A percentile compares a stretch with the other conserved stretches of the same genome.
These are phyloP conservation scores for Caenorhabditis sp. DNA, from an alignment of 2,888 invertebrate species.

Conservation along the genomic window DNA sequence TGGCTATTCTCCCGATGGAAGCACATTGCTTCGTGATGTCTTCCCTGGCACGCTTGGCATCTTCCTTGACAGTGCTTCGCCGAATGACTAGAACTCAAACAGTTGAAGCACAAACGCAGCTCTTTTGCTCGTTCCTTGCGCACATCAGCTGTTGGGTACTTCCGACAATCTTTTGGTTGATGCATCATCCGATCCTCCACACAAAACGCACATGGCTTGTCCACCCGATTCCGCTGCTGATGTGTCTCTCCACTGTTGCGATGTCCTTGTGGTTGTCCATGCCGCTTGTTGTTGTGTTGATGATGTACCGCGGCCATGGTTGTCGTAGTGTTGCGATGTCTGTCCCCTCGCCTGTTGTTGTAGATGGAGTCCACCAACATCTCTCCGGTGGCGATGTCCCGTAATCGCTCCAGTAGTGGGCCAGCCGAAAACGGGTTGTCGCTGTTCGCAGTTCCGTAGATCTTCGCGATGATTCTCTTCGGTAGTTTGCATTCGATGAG, in stretches of 20 bases:
- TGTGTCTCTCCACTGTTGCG: too few species aligned
- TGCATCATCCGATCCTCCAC: slow-evolving; percentile 2
- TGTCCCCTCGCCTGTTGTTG: neutral
- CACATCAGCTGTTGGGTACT: neutral
- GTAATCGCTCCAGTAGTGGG: neutral
- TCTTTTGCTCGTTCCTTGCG: neutral
- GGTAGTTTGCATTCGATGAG: neutral
- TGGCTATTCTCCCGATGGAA: neutral
- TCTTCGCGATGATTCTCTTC: neutral
- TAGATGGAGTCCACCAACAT: neutral
- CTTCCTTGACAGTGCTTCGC: neutral
- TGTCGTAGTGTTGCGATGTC: neutral
- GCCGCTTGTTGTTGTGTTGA: neutral
- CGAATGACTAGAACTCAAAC: neutral
- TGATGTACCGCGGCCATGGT: neutral
- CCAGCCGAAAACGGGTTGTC: neutral
- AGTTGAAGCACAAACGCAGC: neutral
- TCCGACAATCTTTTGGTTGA: neutral
- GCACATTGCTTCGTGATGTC: slow-evolving; percentile 2
- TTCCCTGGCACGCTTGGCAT: neutral
- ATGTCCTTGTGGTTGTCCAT: neutral
- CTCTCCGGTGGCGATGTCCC: neutral
- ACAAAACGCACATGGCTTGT: neutral
- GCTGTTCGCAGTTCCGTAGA: neutral
- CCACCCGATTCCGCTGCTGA: too few species aligned